Conservation (phyloP, 2,797 vertebrate species). For the Acanthiza pusilla region DNA sequence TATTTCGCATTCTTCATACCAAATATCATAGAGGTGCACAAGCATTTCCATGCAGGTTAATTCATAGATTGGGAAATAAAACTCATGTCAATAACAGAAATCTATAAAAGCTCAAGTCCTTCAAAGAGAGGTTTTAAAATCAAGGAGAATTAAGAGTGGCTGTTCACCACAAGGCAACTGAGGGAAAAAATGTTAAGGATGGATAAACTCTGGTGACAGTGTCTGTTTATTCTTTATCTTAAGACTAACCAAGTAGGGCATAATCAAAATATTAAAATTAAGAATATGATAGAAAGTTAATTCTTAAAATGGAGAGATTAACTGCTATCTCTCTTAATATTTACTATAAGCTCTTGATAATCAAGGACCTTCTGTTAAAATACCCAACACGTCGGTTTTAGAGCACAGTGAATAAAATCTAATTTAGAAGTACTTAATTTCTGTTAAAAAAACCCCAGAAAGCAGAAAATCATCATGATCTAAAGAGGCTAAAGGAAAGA, state of each 20-base stretch:
- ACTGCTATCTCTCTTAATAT: background rate
- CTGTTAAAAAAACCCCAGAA: background rate
- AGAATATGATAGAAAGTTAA: background rate
- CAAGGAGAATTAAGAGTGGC: background rate
- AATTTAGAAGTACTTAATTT: conserved; percentile 14
- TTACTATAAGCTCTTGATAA: conserved; percentile 1
- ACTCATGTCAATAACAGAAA: background rate
- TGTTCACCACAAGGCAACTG: background rate
- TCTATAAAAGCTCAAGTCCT: background rate
- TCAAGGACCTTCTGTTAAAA: background rate
- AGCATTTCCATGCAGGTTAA: background rate
- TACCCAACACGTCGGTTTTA: background rate
- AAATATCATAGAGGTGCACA: background rate
- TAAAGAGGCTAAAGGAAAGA: conserved; percentile 9
- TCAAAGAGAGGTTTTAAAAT: background rate
- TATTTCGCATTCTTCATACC: background rate
- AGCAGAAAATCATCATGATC: background rate
- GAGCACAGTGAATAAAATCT: conserved; percentile 19
- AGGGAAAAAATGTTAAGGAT: background rate
- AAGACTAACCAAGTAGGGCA: background rate
- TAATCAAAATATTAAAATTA: conserved; percentile 19
- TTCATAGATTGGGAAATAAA: background rate
- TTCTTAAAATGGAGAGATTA: conserved; percentile 10
- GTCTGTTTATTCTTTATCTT: background rate
- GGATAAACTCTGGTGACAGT: background rate